Conservation (phyloP, 2,888 invertebrate species). For the Trachelus tabidus region DNA sequence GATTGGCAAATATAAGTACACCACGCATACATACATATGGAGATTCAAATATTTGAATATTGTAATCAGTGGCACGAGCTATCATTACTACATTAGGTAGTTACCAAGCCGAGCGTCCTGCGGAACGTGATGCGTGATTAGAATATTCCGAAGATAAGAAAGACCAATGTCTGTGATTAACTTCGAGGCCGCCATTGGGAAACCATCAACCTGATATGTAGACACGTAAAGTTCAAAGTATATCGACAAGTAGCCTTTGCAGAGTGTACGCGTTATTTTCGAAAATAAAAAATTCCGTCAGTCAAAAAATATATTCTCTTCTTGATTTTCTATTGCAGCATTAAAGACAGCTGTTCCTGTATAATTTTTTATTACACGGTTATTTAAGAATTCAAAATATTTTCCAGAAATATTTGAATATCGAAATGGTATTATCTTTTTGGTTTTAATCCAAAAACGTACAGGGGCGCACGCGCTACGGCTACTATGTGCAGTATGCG, state of each 20-base stretch:
- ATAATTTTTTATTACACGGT: no score
- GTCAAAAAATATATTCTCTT: not conserved
- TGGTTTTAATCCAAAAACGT: no score
- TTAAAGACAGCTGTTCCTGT: no score
- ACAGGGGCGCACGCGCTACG: no score
- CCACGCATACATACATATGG: conserved; percentile 43
- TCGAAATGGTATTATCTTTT: no score
- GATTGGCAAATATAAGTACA: conserved; percentile 6
- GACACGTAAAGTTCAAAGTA: not conserved
- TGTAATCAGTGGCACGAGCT: conserved; percentile 48
- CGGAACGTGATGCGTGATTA: conserved; percentile 30
- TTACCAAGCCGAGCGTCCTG: conserved; percentile 19
- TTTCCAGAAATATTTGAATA: no score
- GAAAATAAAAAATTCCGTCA: not conserved
- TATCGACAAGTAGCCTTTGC: not conserved
- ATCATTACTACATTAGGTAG: conserved; percentile 41
- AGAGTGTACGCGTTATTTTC: not conserved
- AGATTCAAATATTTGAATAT: conserved; percentile 56
- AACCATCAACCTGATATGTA: not conserved
- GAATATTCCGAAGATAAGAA: conserved; percentile 50
- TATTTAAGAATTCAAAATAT: no score
- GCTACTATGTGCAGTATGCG: no score
- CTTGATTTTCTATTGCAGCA: no score
- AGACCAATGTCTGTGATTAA: conserved; percentile 36
- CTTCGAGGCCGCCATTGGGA: not conserved